Conservation (phyloP, 2,888 invertebrate genomes). For the Caenorhabditis panamensis region DNA sequence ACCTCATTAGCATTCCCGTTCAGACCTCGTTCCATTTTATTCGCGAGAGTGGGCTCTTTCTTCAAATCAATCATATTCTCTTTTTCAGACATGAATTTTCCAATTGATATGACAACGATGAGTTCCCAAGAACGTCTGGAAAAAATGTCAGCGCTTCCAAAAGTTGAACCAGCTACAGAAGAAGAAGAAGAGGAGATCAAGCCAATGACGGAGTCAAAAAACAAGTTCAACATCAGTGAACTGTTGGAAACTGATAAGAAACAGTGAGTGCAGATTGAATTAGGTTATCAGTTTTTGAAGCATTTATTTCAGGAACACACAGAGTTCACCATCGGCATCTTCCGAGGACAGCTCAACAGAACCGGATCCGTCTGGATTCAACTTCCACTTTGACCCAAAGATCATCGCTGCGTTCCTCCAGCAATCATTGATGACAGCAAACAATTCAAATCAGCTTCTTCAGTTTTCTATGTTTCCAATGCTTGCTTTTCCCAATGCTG, state of each 20-base stretch:
- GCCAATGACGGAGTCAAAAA: slow-evolving; percentile 18
- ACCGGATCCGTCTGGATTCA: slow-evolving; percentile 10
- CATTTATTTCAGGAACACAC: slow-evolving; percentile 59
- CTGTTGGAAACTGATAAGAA: slow-evolving; percentile 57
- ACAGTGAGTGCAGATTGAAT: slow-evolving; percentile 41
- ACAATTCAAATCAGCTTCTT: slow-evolving; percentile 20
- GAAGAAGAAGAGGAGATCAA: slow-evolving; percentile 45
- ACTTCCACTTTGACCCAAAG: slow-evolving; percentile 44
- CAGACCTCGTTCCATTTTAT: slow-evolving; percentile 15
- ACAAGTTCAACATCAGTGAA: slow-evolving; percentile 64
- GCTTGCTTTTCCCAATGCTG: slow-evolving; percentile 29
- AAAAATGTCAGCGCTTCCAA: slow-evolving; percentile 44
- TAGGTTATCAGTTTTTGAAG: neutral
- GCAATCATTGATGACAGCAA: slow-evolving; percentile 34
- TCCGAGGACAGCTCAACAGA: slow-evolving; percentile 60
- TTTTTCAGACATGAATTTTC: slow-evolving; percentile 49
- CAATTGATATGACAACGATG: slow-evolving; percentile 60
- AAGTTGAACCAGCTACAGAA: slow-evolving; percentile 24
- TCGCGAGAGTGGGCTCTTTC: neutral
- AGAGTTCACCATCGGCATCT: slow-evolving; percentile 70
- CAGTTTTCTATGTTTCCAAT: slow-evolving; percentile 47
- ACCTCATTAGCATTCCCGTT: slow-evolving; percentile 50
- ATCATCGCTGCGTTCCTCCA: slow-evolving; percentile 45
- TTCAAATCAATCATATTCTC: slow-evolving; percentile 9
- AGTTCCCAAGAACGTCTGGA: slow-evolving; percentile 57